Base-by-base conservation (phyloP, 2,888 invertebrate genomes). In the Xestia ashworthii region DNA sequence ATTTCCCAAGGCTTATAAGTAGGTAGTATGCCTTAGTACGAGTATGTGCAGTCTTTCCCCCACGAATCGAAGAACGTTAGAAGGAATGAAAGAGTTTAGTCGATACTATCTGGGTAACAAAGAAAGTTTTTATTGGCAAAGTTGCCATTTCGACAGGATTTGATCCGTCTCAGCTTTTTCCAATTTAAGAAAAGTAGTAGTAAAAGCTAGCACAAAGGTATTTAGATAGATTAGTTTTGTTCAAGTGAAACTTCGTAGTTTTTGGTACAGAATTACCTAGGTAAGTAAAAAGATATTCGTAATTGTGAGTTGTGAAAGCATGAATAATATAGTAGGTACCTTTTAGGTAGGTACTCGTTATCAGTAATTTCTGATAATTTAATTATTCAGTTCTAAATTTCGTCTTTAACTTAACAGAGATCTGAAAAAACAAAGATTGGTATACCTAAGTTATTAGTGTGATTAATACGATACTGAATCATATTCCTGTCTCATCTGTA, bases 91-190 rank as follows among this genome's bases (percentile, higher is more conserved):
- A 93, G 94, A 95, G 95, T 95, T 94, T 90, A 90, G 84, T 91
- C 90, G 95, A 95, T 95, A 94, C 91, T 94, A 95, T 95, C 95
- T 91, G 83, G 93, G 91, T 96, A 96, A 95, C 95, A 95, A 96
- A 95, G 95, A 95, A 96, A 96, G 95, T 96, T 96, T 96, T 96
- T 96, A 96, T 94, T 93, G 90, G 90, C 87, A 87, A 95, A 96
- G 92, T 96, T 96, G 91, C 90, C 91, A 89, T 90, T 89, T 89
- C 91, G 88, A 87, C 90, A 87, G 84, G 89, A 93, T 94, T 93
- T 93, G 93, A 94, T 91, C 94, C 92, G 90, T 92, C 93, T 94
- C 93, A 93, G 93, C 92, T 93, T 93, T 93, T 94, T 95, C 96
- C 95, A 95, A 96, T 96, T 95, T 94, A 90, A 93, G 94, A 92